Conservation (phyloP, 2,888 invertebrate species). For the Ashinkailepas kermadecensis region DNA sequence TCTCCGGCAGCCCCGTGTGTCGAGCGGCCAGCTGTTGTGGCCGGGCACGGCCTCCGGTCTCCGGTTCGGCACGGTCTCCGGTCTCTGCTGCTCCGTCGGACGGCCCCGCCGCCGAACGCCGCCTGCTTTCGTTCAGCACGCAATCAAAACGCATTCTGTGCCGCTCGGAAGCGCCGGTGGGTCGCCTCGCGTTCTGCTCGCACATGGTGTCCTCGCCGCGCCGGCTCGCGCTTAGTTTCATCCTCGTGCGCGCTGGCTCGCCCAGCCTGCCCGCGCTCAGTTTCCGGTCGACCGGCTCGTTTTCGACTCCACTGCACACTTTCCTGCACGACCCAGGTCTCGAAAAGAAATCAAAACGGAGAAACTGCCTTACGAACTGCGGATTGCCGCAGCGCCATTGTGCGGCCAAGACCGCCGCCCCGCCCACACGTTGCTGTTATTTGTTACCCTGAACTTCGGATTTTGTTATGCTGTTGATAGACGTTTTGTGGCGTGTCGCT, state of each 20-base stretch:
- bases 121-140: not conserved
- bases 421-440: not conserved
- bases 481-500: not conserved
- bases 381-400: not conserved
- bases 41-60: not conserved
- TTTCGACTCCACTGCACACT: not conserved
- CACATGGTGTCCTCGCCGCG: not conserved
- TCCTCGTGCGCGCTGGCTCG: not conserved
- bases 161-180: not conserved
- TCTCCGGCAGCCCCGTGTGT: not conserved
- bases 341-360: not conserved
- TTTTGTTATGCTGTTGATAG: not conserved
- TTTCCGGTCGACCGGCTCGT: not conserved
- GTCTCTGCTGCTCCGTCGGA: not conserved
- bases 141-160: not conserved
- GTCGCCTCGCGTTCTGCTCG: too few species aligned
- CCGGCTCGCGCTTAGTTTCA: not conserved
- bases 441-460: not conserved
- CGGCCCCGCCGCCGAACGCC: not conserved
- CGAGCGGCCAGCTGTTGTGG: not conserved
- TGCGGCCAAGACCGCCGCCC: not conserved
- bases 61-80: not conserved
- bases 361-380: not conserved
- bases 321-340: not conserved
- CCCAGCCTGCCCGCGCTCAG: not conserved